phyloP scores from a whole-genome alignment of 2,113 vertebrate genomes.

The Hyla sarda region DNA sequence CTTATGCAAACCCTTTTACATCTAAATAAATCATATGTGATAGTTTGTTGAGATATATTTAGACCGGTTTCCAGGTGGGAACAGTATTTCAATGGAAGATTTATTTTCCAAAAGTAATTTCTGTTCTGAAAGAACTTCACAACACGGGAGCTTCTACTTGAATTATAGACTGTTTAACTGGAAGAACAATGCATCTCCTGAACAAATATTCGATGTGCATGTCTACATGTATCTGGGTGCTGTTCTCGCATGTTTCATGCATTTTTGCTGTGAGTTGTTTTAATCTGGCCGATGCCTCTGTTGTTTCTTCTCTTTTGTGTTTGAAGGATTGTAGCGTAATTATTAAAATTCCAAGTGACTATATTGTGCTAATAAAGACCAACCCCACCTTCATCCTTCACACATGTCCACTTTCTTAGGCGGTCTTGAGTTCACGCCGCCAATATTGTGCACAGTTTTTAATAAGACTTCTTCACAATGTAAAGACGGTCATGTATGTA shows the following conservation, averaged over 20 bases:
- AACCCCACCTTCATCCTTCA: not conserved
- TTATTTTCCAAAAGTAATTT: conserved; percentile 53
- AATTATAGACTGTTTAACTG: conserved; percentile 54
- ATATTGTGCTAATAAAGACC: conserved; percentile 37
- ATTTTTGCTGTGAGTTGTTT: conserved; percentile 57
- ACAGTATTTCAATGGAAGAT: conserved; percentile 52
- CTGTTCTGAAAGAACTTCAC: conserved; percentile 39
- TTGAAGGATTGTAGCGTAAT: conserved; percentile 63
- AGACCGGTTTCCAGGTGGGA: conserved; percentile 45
- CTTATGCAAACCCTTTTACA: conserved; percentile 2
- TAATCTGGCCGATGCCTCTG: conserved; percentile 17
- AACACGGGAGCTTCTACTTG: conserved; percentile 35
- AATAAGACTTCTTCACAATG: conserved; percentile 67
- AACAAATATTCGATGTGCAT: conserved; percentile 64
- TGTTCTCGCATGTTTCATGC: conserved; percentile 67
- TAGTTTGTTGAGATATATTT: conserved; percentile 33
- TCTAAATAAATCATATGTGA: conserved; percentile 23
- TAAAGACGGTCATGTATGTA: conserved; percentile 59
- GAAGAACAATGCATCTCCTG: conserved; percentile 47
- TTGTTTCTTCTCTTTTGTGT: conserved; percentile 61
- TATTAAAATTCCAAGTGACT: conserved; percentile 59
- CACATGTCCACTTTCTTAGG: not conserved
- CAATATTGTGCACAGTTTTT: conserved; percentile 67
- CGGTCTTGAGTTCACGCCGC: conserved; percentile 48
- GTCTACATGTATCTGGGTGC: conserved; percentile 62